These are phyloP conservation scores for Oceanodroma leucorhoa DNA, from an alignment of 2,797 vertebrate species.

Conservation along the genomic window DNA sequence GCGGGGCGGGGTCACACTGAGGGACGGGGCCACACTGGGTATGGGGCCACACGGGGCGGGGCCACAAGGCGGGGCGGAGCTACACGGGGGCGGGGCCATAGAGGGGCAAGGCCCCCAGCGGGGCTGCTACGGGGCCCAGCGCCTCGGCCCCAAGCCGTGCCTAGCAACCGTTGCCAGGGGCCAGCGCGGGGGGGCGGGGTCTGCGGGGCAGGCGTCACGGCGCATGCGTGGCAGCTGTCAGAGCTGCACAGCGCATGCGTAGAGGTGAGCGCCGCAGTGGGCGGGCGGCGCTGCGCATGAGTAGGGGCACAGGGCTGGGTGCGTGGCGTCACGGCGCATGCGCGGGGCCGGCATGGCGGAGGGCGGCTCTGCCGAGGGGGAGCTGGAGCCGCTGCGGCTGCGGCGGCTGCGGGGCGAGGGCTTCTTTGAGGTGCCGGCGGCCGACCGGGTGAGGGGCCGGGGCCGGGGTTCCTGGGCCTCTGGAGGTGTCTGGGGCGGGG, in stretches of 20 bases:
- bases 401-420: constrained; percentile 83
- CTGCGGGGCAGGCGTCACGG: rapidly evolving
- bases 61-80: rapidly evolving
- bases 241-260: not conserved
- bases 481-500: too few species aligned
- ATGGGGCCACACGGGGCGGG: not conserved
- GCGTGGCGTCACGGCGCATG: not conserved
- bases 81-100: rapidly evolving
- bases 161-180: not conserved
- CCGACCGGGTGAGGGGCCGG: constrained; percentile 80
- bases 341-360: not conserved
- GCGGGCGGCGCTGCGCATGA: not conserved
- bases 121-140: not conserved
- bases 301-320: not conserved
- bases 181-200: not conserved
- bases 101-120: rapidly evolving
- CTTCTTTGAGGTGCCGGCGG: constrained; percentile 85
- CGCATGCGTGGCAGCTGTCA: not conserved
- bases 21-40: not conserved
- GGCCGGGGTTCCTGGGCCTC: rapidly evolving
- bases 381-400: constrained; percentile 82
- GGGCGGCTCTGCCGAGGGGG: constrained; percentile 50
- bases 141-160: not conserved
- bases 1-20: too few species aligned
- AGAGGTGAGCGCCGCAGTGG: too few species aligned